phyloP scores from a whole-genome alignment of 2,113 vertebrate genomes.

The Leucosticte australis region DNA sequence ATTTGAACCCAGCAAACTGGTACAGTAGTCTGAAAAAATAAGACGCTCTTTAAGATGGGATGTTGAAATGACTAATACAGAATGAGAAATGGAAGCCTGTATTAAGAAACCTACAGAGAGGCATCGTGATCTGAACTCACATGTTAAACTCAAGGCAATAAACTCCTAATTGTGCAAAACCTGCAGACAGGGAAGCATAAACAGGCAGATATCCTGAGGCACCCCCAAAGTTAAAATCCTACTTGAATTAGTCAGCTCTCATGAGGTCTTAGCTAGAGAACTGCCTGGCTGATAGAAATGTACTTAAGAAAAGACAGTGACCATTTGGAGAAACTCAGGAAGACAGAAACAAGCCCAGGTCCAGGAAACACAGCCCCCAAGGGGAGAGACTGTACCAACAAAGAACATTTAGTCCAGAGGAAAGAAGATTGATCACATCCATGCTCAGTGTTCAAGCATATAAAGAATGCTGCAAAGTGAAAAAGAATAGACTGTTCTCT shows the following conservation, averaged over 20 bases:
- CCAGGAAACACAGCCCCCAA: not conserved
- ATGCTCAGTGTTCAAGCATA: not conserved
- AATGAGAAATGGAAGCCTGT: not conserved
- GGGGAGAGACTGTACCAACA: not conserved
- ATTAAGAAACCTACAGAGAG: not conserved
- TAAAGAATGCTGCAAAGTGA: not conserved
- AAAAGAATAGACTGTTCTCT: not conserved
- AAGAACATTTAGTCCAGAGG: not conserved
- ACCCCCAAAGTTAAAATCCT: not conserved
- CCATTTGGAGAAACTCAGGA: not conserved
- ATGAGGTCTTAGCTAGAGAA: not conserved
- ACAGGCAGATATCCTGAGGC: not conserved
- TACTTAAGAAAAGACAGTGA: not conserved
- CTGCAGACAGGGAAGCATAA: not conserved
- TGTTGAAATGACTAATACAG: not conserved
- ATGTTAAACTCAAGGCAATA: not conserved
- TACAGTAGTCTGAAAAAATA: not conserved
- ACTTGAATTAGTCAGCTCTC: not conserved
- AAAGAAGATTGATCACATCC: not conserved
- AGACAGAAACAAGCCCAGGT: not conserved
- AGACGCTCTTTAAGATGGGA: not conserved
- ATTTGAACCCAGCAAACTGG: not conserved
- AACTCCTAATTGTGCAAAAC: not conserved
- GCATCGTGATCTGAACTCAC: not conserved
- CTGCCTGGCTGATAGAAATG: not conserved